phyloP scores from a whole-genome alignment of 2,888 invertebrate genomes.

The Pheosia gnoma region DNA sequence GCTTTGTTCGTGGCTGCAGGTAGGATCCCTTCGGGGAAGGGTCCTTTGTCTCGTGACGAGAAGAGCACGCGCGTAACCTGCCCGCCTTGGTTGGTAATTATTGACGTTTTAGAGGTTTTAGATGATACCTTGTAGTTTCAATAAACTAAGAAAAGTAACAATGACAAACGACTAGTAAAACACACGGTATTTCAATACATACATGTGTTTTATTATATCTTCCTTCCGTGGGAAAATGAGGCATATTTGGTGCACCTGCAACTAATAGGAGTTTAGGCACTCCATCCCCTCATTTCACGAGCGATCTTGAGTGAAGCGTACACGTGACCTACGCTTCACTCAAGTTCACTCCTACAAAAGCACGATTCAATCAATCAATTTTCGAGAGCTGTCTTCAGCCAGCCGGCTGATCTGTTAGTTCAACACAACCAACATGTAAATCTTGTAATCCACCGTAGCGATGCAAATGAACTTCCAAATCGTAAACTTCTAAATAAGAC shows the following conservation, averaged over 20 bases:
- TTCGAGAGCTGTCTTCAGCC: neutral
- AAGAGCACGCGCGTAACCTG: conserved; percentile 4
- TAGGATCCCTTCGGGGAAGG: conserved; percentile 28
- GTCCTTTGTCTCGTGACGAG: conserved; percentile 19
- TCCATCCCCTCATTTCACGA: neutral
- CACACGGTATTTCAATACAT: too few relatives aligned
- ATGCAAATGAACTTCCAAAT: conserved; percentile 8
- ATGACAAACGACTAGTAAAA: too few relatives aligned
- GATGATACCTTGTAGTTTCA: neutral
- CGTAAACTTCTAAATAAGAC: conserved; percentile 4
- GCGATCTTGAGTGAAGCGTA: too few relatives aligned
- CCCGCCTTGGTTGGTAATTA: neutral
- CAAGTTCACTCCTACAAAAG: neutral
- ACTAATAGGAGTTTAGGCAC: neutral
- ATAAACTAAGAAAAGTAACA: too few relatives aligned
- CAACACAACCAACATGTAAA: neutral
- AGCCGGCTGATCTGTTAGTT: neutral
- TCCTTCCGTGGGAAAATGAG: too few relatives aligned
- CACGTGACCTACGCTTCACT: neutral
- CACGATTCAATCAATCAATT: neutral
- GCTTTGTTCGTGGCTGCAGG: conserved; percentile 17
- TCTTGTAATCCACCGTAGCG: neutral
- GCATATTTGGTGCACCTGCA: too few relatives aligned
- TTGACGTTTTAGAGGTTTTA: neutral
- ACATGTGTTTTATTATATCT: too few relatives aligned